A percentile compares a stretch with the other conserved stretches of the same genome.
These are phyloP conservation scores for Ovibos moschatus DNA, from an alignment of 2,113 vertebrate species.

Conservation along the genomic window DNA sequence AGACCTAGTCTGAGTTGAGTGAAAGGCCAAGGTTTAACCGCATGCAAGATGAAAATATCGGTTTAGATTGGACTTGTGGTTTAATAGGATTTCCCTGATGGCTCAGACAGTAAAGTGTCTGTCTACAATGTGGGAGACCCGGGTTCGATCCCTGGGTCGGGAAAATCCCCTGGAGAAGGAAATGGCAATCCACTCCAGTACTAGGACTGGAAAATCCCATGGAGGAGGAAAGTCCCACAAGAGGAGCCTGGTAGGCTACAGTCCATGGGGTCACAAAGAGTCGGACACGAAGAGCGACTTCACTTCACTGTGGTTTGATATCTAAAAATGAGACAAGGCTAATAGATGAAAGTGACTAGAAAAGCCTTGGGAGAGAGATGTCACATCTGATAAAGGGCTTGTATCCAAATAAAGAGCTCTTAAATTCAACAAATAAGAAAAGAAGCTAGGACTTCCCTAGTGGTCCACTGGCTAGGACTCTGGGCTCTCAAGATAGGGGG, in stretches of 20 bases:
- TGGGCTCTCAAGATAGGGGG: not conserved
- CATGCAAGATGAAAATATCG: not conserved
- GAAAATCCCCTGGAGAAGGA: too few species aligned
- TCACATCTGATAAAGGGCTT: not conserved
- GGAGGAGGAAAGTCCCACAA: too few species aligned
- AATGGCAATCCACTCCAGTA: too few species aligned
- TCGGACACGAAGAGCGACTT: too few species aligned
- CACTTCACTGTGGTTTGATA: not conserved
- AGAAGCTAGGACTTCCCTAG: not conserved
- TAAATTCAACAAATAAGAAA: not conserved
- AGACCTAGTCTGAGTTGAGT: not conserved
- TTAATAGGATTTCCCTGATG: not conserved
- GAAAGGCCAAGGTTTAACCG: not conserved
- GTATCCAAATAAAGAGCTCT: not conserved
- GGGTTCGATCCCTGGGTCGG: too few species aligned
- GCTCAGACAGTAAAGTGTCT: too few species aligned
- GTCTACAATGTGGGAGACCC: too few species aligned
- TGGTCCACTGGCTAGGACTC: not conserved
- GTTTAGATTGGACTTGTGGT: not conserved
- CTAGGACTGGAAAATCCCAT: too few species aligned
- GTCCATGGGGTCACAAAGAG: too few species aligned
- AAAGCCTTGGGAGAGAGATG: not conserved
- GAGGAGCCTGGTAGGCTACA: too few species aligned
- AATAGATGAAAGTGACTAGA: not conserved
- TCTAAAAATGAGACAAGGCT: not conserved